A percentile compares a stretch with the other conserved stretches of the same genome.
Evolutionary conservation across 1,140 invertebrate genomes (phyloP).

Genomic region (Solenopsis fugax): DNA sequence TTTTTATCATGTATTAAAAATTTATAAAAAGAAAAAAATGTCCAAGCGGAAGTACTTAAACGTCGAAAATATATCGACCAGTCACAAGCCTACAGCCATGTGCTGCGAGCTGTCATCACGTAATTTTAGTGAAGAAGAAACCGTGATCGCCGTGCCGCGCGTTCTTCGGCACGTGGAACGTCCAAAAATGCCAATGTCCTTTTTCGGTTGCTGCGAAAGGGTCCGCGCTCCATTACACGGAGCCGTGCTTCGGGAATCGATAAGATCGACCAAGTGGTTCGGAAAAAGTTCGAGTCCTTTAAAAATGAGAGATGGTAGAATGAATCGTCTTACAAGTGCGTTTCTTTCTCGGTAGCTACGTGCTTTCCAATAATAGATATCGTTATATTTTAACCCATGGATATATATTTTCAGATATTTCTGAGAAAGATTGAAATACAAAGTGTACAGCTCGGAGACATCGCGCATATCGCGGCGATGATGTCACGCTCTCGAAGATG

Average conservation of each 20-base stretch:
- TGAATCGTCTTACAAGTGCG: conserved; percentile 68
- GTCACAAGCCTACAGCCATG: not conserved
- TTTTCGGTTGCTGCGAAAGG: conserved; percentile 47
- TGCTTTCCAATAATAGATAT: not conserved
- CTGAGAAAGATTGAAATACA: not conserved
- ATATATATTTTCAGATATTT: not conserved
- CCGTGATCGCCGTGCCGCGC: conserved; percentile 20
- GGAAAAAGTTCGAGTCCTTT: conserved; percentile 64
- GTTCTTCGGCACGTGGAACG: conserved; percentile 71
- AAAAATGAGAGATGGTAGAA: conserved; percentile 77
- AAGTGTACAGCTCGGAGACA: not conserved
- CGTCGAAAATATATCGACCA: not conserved
- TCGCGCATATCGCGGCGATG: not conserved
- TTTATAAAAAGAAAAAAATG: not conserved
- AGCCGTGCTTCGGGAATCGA: conserved; percentile 14
- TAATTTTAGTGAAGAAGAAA: conserved; percentile 64
- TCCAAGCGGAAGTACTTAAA: not conserved
- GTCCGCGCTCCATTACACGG: conserved; percentile 47
- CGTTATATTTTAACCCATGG: not conserved
- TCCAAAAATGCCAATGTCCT: conserved; percentile 70
- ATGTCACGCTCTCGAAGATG: not conserved
- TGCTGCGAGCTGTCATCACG: not conserved
- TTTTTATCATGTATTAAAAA: not conserved
- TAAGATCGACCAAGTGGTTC: not conserved
- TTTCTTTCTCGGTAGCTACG: not conserved